Base-by-base conservation (phyloP, 2,113 vertebrate genomes). In the Carassius auratus region DNA sequence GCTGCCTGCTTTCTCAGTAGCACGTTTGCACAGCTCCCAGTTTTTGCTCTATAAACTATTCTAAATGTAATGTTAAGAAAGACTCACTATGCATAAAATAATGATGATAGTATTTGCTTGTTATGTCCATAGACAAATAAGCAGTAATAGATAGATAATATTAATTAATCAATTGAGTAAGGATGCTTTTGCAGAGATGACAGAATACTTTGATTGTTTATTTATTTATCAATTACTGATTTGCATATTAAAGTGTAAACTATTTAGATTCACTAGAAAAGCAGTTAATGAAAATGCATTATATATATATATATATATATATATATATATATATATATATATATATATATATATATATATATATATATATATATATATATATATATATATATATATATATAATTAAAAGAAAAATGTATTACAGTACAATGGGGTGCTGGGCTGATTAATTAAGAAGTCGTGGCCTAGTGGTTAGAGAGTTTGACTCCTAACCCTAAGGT, bases 1-100 rank as follows among this genome's bases (percentile, higher is more conserved):
- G 61, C 83, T 76, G 59, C 17, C 26, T 66, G 15, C 68, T 71
- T 59, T 52, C 76, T 85, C 19, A 71, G 52, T 12, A 71, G 84
- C 30, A 1, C 33, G 4, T 68, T 55, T 61, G 73, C 84, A 42
- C n/a, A 80, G 14, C 38, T 42, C 33, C 23, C 68, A 80, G 12
- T 78, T 15, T 69, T 13, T 10, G 6, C 62, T 69, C 45, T 17
- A 13, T 23, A 1, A 36, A 55, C 9, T 17, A 13, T 50, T 19
- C 19, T 14, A 8, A 30, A 79, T 80, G 30, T 5, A 77, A 33
- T 33, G 26, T 57, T 36, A 55, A 77, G 15, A 26, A 13, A 50
- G 14, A 50, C 4, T 8, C 1, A 2, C 21, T 6, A 79, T 61
- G 30, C 26, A 59, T 3, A 45, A 48, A 75, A 78, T n/a, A 10